phyloP scores from a whole-genome alignment of 1,140 invertebrate species.

The Berghia stephanieae region DNA sequence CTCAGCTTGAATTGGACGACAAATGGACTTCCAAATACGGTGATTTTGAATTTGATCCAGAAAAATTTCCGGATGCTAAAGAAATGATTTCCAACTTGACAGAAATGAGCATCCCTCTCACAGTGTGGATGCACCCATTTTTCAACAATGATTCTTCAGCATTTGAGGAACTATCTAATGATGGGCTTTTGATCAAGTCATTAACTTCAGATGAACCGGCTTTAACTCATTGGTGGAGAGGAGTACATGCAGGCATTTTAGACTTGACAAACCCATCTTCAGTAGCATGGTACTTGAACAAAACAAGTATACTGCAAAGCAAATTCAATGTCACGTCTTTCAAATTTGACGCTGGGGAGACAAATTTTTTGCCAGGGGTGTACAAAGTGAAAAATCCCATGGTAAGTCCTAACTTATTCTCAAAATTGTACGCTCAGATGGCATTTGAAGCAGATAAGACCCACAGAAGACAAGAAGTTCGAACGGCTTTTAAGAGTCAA shows the following conservation, averaged over 20 bases:
- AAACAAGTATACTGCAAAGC: constrained; percentile 72
- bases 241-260: constrained; percentile 67
- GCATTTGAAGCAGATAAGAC: constrained; percentile 71
- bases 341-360: constrained; percentile 89
- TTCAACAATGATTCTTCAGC: constrained; percentile 81
- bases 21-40: constrained; percentile 91
- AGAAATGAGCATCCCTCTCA: constrained; percentile 76
- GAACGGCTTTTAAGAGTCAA: constrained; percentile 83
- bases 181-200: constrained; percentile 61
- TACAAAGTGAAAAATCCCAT: constrained; percentile 30
- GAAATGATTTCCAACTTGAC: constrained; percentile 73
- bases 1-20: constrained; percentile 91
- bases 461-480: constrained; percentile 76
- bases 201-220: constrained; percentile 66
- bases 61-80: constrained; percentile 81
- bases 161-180: constrained; percentile 60
- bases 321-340: constrained; percentile 77
- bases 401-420: constrained; percentile 55
- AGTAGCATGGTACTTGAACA: constrained; percentile 77
- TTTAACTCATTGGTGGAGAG: constrained; percentile 86
- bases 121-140: constrained; percentile 93
- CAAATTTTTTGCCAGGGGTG: constrained; percentile 79
- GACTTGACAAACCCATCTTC: constrained; percentile 59
- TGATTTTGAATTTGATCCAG: constrained; percentile 76
- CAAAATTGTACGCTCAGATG: constrained; percentile 51